These are phyloP conservation scores for Pterocles burchelli DNA, from an alignment of 2,113 vertebrate species.

Conservation along the genomic window DNA sequence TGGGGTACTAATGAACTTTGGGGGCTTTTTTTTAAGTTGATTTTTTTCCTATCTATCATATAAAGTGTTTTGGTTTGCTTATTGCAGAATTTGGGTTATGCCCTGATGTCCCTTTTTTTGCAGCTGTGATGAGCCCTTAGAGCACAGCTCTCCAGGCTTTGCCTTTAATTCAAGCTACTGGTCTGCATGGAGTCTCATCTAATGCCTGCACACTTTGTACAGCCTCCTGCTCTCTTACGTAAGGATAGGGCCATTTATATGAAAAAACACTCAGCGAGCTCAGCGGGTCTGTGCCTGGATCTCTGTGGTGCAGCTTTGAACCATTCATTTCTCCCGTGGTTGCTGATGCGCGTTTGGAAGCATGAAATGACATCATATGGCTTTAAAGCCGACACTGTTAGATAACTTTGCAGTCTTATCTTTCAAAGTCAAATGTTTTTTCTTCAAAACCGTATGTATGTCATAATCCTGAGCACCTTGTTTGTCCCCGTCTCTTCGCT, in stretches of 20 bases:
- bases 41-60: not conserved
- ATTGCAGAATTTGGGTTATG: not conserved
- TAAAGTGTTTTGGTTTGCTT: not conserved
- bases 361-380: not conserved
- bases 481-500: not conserved
- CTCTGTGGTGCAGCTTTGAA: not conserved
- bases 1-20: not conserved
- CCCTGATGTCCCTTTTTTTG: not conserved
- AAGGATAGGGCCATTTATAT: not conserved
- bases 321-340: not conserved
- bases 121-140: not conserved
- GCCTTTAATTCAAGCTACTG: not conserved
- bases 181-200: not conserved
- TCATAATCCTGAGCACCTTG: not conserved
- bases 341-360: not conserved
- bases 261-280: not conserved
- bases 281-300: not conserved
- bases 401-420: not conserved
- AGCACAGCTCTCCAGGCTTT: not conserved
- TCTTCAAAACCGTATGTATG: not conserved
- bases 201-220: fast-evolving
- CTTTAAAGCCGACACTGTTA: not conserved
- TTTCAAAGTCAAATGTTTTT: not conserved
- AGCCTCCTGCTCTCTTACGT: fast-evolving
- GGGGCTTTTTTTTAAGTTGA: not conserved